Percentiles rank a stretch among this genome's conserved stretches.
Evolutionary conservation across 2,888 invertebrate genomes (phyloP).

Genomic region (Cantharis flavilabris): DNA sequence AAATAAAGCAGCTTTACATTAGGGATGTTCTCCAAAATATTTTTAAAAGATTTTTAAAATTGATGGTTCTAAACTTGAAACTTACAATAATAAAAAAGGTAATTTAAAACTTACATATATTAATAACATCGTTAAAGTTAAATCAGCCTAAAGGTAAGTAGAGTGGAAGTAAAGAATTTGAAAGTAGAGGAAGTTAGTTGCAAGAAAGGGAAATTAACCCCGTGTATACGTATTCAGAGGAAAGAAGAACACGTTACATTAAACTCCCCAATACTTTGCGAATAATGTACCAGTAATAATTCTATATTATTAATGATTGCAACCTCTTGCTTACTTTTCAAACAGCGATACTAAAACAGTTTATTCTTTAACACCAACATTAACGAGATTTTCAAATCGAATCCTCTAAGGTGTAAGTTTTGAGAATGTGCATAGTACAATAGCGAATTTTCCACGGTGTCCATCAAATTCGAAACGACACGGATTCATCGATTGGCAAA

Average conservation of each 20-base stretch:
- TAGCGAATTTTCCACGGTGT: neutral
- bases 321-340: constrained; percentile 22
- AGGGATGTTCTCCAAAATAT: neutral
- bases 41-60: neutral
- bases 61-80: neutral
- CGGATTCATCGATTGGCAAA: neutral
- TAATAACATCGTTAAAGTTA: constrained; percentile 12
- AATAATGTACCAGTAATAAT: constrained; percentile 36
- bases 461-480: neutral
- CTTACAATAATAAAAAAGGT: constrained; percentile 5
- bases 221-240: constrained; percentile 28
- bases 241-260: constrained; percentile 36
- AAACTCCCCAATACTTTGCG: constrained; percentile 34
- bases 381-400: neutral
- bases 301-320: constrained; percentile 36
- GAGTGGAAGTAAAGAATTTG: constrained; percentile 30
- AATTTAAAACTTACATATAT: constrained; percentile 13
- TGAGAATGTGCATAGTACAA: no score
- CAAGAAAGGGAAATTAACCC: constrained; percentile 31
- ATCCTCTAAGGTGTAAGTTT: neutral
- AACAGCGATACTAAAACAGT: constrained; percentile 22
- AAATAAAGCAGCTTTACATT: neutral
- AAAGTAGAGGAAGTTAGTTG: constrained; percentile 31
- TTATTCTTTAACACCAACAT: neutral
- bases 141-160: constrained; percentile 21